Evolutionary conservation across 1,140 invertebrate species (phyloP), one percentile per base, ranked within the genome.

Genomic region (Lepidotrigona ventralis): DNA sequence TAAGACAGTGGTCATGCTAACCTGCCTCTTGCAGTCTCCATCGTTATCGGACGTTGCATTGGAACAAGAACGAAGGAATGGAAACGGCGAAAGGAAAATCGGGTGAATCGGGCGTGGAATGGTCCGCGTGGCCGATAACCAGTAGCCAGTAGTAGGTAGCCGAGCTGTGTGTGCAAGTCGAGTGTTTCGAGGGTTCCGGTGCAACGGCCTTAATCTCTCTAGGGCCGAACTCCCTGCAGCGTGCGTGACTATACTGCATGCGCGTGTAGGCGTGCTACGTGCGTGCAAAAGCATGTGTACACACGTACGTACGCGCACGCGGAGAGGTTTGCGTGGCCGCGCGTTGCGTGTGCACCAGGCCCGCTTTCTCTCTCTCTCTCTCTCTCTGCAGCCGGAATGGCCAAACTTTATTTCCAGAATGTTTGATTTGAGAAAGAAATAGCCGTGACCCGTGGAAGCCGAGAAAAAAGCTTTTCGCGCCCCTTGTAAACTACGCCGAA

Each of bases 391-490:
- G 54, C 54, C 15, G 86, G 78, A 81, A 88, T 85, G 85, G 85
- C 83, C 90, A 90, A 92, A 92, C 90, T 93, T 93, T 94, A 93
- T 94, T 94, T 94, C 91, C 91, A 93, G 93, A 93, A 91, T 93
- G 92, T 93, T 93, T 93, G 92, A 92, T 93, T 93, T 91, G 90
- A 91, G 92, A 92, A 91, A 92, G 90, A 91, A 92, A 93, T 92
- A 91, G 90, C 90, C 89, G 89, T 86, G 88, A 90, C 91, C 91
- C 87, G 90, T 79, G 79, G 8, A 46, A 46, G 78, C 82, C 80
- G 83, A 83, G 83, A 86, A 90, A 86, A 90, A 90, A 90, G 81
- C 85, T 79, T 84, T 86, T 83, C 83, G 83, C 81, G 39, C 66
- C 1, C 90, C 87, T 86, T 90, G 89, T 90, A 92, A 92, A 92